phyloP scores from a whole-genome alignment of 2,797 vertebrate species.

The Etheostoma perlongum region DNA sequence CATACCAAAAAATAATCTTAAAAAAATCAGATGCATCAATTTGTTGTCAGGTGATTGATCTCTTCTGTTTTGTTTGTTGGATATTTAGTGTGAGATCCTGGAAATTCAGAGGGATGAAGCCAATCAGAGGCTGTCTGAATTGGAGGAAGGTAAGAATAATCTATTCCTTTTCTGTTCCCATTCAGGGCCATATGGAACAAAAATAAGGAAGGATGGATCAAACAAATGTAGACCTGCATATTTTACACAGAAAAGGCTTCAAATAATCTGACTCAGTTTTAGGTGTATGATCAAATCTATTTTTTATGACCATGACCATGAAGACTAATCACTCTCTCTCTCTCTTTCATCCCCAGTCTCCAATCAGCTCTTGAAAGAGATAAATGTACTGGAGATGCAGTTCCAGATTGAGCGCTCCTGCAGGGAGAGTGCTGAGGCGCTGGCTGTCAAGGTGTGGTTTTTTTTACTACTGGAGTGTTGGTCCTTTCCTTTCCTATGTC shows the following conservation, averaged over 20 bases:
- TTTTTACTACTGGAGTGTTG: not conserved
- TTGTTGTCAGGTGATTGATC: slow-evolving; percentile 16
- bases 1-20: not conserved
- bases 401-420: slow-evolving; percentile 84
- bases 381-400: slow-evolving; percentile 83
- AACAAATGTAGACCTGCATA: not conserved
- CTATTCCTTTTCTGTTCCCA: not conserved
- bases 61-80: slow-evolving; percentile 12
- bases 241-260: not conserved
- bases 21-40: not conserved
- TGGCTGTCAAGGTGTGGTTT: slow-evolving; percentile 79
- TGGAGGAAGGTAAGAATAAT: slow-evolving; percentile 82
- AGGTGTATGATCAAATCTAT: too few relatives aligned
- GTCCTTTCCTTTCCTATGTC: not conserved
- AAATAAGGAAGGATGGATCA: not conserved
- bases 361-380: slow-evolving; percentile 84
- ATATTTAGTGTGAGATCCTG: slow-evolving; percentile 66
- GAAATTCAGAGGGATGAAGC: slow-evolving; percentile 74
- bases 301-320: not conserved
- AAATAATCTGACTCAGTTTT: not conserved
- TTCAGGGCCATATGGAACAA: not conserved
- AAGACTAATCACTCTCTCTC: not conserved
- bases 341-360: slow-evolving; percentile 75
- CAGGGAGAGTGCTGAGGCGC: slow-evolving; percentile 80
- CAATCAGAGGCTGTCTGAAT: slow-evolving; percentile 74